A percentile compares a stretch with the other conserved stretches of the same genome.
These are phyloP conservation scores for Oophaga sylvatica DNA, from an alignment of 2,797 vertebrate genomes.

Conservation along the genomic window DNA sequence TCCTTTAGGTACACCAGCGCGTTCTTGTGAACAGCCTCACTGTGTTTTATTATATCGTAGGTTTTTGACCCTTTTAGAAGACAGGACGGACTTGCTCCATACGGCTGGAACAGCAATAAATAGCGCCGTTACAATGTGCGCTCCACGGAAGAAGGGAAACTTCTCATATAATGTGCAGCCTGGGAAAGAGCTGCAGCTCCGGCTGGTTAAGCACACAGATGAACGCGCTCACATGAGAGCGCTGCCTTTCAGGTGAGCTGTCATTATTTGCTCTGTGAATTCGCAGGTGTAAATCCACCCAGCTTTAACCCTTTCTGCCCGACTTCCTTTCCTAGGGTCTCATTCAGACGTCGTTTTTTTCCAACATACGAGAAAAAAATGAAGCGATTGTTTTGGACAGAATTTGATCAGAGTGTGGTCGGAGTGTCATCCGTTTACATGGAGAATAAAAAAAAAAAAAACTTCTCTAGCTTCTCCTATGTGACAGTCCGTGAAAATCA, in stretches of 20 bases:
- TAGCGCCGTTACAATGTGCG: neutral
- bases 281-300: conserved; percentile 14
- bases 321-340: neutral
- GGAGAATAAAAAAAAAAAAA: too few species aligned
- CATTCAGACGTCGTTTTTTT: neutral
- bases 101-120: neutral
- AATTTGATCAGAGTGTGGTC: too few species aligned
- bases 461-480: too few species aligned
- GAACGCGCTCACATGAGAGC: conserved; percentile 26
- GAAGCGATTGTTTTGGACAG: too few species aligned
- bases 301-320: neutral
- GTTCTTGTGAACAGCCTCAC: neutral
- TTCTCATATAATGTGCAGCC: neutral
- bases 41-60: neutral
- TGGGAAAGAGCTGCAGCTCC: neutral
- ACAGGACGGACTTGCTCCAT: neutral
- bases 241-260: conserved; percentile 32
- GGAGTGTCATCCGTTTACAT: too few species aligned
- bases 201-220: conserved; percentile 34
- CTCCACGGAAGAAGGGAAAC: neutral
- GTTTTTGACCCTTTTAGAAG: neutral
- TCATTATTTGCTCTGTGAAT: conserved; percentile 16
- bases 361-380: too few species aligned
- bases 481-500: too few species aligned
- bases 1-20: too few species aligned